Evolutionary conservation across 2,113 vertebrate species (phyloP).

Genomic region (Thinocorus orbignyianus): DNA sequence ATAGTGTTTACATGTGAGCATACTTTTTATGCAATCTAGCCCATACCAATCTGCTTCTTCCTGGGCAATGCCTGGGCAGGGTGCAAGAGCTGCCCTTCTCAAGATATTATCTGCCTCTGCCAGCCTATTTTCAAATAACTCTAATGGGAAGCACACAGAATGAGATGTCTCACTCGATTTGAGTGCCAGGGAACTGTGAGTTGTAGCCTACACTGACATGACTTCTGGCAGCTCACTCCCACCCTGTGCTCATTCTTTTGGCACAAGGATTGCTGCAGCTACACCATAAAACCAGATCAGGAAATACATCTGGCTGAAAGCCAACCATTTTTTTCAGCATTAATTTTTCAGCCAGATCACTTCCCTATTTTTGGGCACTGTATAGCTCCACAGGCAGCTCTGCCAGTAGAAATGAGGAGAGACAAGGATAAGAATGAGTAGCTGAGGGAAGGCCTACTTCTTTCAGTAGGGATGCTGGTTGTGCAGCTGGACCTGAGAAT

Average conservation of each 20-base stretch:
- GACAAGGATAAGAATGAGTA: neutral
- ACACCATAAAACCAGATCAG: neutral
- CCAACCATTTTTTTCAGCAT: neutral
- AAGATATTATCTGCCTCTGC: accelerated
- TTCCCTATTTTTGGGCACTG: neutral
- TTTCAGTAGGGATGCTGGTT: neutral
- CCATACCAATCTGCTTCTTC: neutral
- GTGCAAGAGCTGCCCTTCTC: neutral
- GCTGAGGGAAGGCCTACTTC: neutral
- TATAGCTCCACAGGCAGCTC: neutral
- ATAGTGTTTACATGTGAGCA: neutral
- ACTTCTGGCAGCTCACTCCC: neutral
- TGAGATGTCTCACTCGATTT: neutral
- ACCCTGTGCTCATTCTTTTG: neutral
- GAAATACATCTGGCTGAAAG: neutral
- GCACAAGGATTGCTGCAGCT: neutral
- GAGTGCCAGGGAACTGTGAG: neutral
- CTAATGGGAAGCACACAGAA: neutral
- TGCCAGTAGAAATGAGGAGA: neutral
- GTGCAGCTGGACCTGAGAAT: neutral
- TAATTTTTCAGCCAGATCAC: neutral
- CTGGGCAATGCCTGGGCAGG: neutral
- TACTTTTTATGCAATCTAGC: neutral
- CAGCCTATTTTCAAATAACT: neutral
- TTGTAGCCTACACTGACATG: neutral